Conservation (phyloP, 2,888 invertebrate species). For the Acronicta alni region DNA sequence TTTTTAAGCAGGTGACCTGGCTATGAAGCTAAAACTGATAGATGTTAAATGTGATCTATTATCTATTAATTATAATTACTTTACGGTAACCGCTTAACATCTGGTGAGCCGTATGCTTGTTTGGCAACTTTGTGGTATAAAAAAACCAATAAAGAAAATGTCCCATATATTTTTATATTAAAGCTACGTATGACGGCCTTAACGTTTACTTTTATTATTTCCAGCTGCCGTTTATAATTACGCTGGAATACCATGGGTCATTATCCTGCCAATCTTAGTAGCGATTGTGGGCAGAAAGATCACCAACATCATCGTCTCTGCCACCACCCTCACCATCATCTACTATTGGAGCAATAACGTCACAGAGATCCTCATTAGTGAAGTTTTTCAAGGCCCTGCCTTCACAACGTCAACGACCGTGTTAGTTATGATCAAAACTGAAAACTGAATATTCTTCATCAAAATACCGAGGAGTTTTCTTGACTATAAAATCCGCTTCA, state of each 20-base stretch:
- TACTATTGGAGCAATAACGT: constrained; percentile 47
- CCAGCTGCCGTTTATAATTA: constrained; percentile 45
- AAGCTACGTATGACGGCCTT: too few species aligned
- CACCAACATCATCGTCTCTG: constrained; percentile 27
- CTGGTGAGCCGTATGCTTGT: too few species aligned
- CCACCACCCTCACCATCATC: constrained; percentile 21
- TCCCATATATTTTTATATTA: too few species aligned
- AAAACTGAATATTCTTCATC: constrained; percentile 38
- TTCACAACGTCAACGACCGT: constrained; percentile 38
- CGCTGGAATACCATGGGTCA: constrained; percentile 33
- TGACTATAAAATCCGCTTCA: constrained; percentile 55
- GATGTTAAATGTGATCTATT: not conserved
- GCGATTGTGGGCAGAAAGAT: constrained; percentile 36
- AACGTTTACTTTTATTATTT: constrained; percentile 14
- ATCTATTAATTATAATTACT: not conserved
- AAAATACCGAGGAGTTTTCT: constrained; percentile 51
- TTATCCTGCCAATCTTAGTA: constrained; percentile 34
- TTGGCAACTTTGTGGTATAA: too few species aligned
- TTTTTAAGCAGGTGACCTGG: constrained; percentile 14
- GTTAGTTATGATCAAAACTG: constrained; percentile 17
- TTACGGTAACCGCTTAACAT: too few species aligned
- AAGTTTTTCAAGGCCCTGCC: constrained; percentile 47
- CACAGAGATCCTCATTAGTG: constrained; percentile 52
- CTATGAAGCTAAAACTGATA: constrained; percentile 1
- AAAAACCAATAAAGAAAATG: too few species aligned